A percentile compares a stretch with the other conserved stretches of the same genome.
These are phyloP conservation scores for Bombylius major DNA, from an alignment of 2,888 invertebrate species.

Conservation along the genomic window DNA sequence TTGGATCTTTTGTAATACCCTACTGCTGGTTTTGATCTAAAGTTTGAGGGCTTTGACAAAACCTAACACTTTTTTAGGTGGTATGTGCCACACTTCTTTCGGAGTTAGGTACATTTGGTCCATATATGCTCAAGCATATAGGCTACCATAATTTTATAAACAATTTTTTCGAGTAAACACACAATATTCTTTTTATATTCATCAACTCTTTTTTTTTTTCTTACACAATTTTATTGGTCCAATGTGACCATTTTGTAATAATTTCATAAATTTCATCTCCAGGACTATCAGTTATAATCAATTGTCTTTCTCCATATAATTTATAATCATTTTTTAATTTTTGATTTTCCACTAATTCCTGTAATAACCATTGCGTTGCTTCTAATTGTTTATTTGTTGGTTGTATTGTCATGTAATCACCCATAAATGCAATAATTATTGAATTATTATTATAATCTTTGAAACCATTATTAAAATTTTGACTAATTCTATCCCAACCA, in stretches of 20 bases:
- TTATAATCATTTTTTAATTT: conserved; percentile 50
- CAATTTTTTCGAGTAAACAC: too few relatives aligned
- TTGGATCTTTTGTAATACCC: too few relatives aligned
- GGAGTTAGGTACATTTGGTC: too few relatives aligned
- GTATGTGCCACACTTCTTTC: too few relatives aligned
- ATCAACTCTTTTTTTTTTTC: not conserved
- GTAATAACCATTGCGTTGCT: conserved; percentile 47
- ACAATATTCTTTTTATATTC: too few relatives aligned
- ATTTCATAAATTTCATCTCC: conserved; percentile 49
- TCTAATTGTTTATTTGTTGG: conserved; percentile 43
- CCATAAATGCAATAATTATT: conserved; percentile 58
- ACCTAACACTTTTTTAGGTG: too few relatives aligned
- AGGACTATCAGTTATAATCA: conserved; percentile 53
- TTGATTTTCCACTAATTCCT: conserved; percentile 43
- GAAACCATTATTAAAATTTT: conserved; percentile 23
- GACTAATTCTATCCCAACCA: conserved; percentile 53
- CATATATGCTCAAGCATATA: too few relatives aligned
- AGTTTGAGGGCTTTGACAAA: too few relatives aligned
- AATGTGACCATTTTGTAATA: conserved; percentile 56
- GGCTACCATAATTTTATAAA: too few relatives aligned
- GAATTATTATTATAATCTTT: conserved; percentile 44
- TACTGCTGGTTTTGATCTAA: too few relatives aligned
- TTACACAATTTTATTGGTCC: conserved; percentile 9
- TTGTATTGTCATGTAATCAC: conserved; percentile 44
- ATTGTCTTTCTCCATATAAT: conserved; percentile 54